Conservation (phyloP, 2,888 invertebrate genomes). For the Ormyrus pomaceus region DNA sequence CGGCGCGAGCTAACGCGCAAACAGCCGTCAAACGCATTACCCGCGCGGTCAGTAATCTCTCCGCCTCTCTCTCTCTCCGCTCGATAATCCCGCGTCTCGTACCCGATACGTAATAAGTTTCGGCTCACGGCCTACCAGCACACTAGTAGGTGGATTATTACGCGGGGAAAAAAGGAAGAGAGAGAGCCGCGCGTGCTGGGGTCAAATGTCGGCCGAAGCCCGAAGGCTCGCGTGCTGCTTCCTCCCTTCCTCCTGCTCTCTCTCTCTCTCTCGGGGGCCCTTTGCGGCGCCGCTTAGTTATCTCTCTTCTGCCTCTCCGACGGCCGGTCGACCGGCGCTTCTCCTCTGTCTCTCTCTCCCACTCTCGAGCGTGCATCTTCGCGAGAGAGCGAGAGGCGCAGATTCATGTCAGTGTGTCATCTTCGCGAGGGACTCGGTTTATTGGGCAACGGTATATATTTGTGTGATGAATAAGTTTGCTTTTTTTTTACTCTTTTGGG, state of each 20-base stretch:
- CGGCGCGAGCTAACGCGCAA: too few species aligned
- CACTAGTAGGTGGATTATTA: too few species aligned
- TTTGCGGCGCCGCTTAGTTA: conserved; percentile 10
- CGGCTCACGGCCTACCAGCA: background rate
- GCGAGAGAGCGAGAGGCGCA: conserved; percentile 1
- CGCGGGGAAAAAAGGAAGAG: background rate
- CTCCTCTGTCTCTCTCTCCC: background rate
- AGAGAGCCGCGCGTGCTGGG: conserved; percentile 61
- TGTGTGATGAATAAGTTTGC: too few species aligned
- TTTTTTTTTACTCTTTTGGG: too few species aligned
- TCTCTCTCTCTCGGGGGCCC: conserved; percentile 42
- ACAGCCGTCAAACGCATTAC: too few species aligned
- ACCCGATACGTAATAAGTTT: conserved; percentile 1
- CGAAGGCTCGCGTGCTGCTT: conserved; percentile 71
- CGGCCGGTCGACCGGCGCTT: conserved; percentile 5
- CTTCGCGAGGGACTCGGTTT: conserved; percentile 3
- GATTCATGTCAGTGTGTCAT: conserved; percentile 55
- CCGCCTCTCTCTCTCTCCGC: background rate
- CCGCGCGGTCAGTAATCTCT: background rate
- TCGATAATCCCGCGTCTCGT: too few species aligned
- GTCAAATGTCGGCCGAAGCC: conserved; percentile 74
- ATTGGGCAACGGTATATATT: too few species aligned
- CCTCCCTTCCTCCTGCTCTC: conserved; percentile 55
- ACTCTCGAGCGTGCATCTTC: background rate
- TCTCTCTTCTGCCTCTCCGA: background rate